Percentiles rank a stretch among this genome's conserved stretches.
Evolutionary conservation across 2,888 invertebrate species (phyloP).

Genomic region (Rhaphigaster nebulosa): DNA sequence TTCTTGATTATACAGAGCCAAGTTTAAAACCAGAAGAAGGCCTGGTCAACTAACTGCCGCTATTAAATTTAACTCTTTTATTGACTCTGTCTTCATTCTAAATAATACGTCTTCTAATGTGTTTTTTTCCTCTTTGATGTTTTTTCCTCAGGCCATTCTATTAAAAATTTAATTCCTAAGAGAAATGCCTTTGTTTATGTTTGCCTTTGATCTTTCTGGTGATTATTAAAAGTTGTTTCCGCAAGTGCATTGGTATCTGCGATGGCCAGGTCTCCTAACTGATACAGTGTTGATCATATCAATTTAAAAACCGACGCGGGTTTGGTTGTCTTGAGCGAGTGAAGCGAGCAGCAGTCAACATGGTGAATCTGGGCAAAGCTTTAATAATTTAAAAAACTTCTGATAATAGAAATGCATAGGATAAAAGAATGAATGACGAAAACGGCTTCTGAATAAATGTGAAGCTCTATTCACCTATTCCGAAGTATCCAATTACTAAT

Average conservation of each 20-base stretch:
- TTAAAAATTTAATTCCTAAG: neutral
- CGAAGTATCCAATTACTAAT: too few relatives aligned
- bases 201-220: neutral
- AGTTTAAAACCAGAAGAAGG: constrained; percentile 22
- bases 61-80: constrained; percentile 34
- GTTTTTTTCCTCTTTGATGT: neutral
- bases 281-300: neutral
- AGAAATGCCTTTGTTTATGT: neutral
- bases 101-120: neutral
- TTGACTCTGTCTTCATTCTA: neutral
- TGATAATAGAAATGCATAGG: too few relatives aligned
- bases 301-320: neutral
- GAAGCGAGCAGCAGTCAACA: too few relatives aligned
- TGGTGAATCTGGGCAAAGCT: too few relatives aligned
- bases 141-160: neutral
- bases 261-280: neutral
- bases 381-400: too few relatives aligned
- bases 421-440: too few relatives aligned
- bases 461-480: too few relatives aligned
- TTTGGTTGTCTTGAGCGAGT: too few relatives aligned
- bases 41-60: neutral
- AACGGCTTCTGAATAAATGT: too few relatives aligned
- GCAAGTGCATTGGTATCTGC: neutral
- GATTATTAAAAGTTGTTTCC: neutral
- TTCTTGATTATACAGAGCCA: neutral